Percentiles rank a stretch among this genome's conserved stretches.
phyloP scores from a whole-genome alignment of 2,113 vertebrate genomes.

The Sebastes fasciatus region DNA sequence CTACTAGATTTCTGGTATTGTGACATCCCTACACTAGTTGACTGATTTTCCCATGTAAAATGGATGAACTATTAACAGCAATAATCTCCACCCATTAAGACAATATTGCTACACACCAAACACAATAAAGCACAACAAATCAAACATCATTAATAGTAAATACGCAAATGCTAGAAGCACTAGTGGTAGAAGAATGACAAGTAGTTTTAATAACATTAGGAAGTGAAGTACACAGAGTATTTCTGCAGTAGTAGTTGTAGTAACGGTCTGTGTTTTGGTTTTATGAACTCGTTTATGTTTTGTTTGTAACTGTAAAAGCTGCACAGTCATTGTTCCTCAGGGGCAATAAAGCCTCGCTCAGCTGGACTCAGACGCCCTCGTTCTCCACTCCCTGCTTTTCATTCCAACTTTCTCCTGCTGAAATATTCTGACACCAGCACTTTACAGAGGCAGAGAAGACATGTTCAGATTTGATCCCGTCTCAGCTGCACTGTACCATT shows the following conservation, averaged over 20 bases:
- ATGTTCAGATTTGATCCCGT: background rate
- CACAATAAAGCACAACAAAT: background rate
- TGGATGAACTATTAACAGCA: background rate
- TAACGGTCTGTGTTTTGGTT: background rate
- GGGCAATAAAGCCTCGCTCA: slow-evolving; percentile 7
- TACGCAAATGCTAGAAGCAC: background rate
- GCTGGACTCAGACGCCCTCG: slow-evolving; percentile 22
- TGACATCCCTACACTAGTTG: too few relatives aligned
- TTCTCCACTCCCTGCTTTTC: slow-evolving; percentile 6
- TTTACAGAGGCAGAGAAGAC: background rate
- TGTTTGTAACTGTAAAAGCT: background rate
- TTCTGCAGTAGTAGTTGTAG: background rate
- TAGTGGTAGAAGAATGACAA: too few relatives aligned
- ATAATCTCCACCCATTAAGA: too few relatives aligned
- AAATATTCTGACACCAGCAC: background rate
- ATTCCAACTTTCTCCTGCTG: slow-evolving; percentile 15
- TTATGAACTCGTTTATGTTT: background rate
- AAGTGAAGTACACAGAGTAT: background rate
- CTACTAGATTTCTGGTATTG: too few relatives aligned
- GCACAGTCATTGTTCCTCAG: slow-evolving; percentile 2
- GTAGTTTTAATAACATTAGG: too few relatives aligned
- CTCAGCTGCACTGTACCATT: background rate
- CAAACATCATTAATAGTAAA: background rate
- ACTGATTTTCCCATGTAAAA: background rate
- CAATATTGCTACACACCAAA: background rate